Conservation (phyloP, 2,888 invertebrate genomes). For the Molorchus minor region DNA sequence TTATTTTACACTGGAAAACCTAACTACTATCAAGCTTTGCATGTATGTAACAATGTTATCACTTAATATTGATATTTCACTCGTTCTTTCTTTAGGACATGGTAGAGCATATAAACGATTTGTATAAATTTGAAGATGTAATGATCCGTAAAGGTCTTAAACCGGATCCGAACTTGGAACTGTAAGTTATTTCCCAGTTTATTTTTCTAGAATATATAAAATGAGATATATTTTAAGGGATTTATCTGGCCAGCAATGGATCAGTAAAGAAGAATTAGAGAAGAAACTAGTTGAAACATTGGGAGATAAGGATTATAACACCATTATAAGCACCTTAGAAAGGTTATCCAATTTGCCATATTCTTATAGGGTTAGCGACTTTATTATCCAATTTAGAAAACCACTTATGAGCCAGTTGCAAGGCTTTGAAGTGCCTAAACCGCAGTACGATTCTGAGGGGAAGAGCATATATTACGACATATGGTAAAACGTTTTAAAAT, state of each 20-base stretch:
- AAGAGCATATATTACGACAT: conserved; percentile 75
- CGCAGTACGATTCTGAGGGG: conserved; percentile 75
- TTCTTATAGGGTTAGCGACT: conserved; percentile 74
- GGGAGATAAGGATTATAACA: conserved; percentile 74
- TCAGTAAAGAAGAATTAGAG: conserved; percentile 74
- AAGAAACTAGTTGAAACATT: conserved; percentile 72
- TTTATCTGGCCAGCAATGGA: conserved; percentile 69
- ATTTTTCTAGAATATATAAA: conserved; percentile 12
- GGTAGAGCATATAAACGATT: conserved; percentile 72
- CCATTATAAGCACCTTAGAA: conserved; percentile 77
- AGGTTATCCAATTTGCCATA: conserved; percentile 77
- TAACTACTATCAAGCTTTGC: conserved; percentile 83
- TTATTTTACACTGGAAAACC: conserved; percentile 93
- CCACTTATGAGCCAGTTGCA: conserved; percentile 68
- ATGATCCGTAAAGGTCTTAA: conserved; percentile 71
- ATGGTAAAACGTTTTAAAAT: conserved; percentile 64
- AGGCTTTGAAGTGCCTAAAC: conserved; percentile 72
- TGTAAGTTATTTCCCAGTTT: conserved; percentile 61
- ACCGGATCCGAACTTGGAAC: conserved; percentile 68
- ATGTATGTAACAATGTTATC: no score
- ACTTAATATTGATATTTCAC: no score
- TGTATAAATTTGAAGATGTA: conserved; percentile 76
- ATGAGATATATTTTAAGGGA: conserved; percentile 60
- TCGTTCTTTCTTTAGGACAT: conserved; percentile 67
- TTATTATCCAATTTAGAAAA: conserved; percentile 77